Conservation (phyloP, 2,113 vertebrate species). For the Puntigrus tetrazona region DNA sequence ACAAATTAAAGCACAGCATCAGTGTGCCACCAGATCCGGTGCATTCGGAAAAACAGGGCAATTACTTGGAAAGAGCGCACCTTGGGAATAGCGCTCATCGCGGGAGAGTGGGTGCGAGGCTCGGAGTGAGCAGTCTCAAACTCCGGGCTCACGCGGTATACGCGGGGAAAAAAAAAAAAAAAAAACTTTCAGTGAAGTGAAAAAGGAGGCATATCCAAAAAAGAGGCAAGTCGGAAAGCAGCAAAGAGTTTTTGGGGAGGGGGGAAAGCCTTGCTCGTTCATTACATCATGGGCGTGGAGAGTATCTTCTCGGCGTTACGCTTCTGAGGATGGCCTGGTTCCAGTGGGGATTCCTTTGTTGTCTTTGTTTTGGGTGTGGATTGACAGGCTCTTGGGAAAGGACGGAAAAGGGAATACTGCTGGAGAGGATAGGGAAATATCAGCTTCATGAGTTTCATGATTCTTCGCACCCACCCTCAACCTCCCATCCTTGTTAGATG, state of each 20-base stretch:
- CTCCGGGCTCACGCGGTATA: constrained; percentile 53
- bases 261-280: constrained; percentile 62
- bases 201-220: constrained; percentile 51
- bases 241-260: constrained; percentile 22
- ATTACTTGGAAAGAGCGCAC: constrained; percentile 68
- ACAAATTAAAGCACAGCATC: constrained; percentile 67
- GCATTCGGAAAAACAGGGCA: constrained; percentile 67
- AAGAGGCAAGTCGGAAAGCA: constrained; percentile 41
- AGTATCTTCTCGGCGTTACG: constrained; percentile 35
- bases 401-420: constrained; percentile 29
- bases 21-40: constrained; percentile 56
- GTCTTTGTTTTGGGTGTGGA: constrained; percentile 66
- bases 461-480: constrained; percentile 25
- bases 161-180: too few relatives aligned
- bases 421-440: constrained; percentile 39
- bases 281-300: constrained; percentile 66
- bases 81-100: constrained; percentile 63
- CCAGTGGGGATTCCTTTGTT: constrained; percentile 69
- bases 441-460: constrained; percentile 41
- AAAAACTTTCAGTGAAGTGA: constrained; percentile 56
- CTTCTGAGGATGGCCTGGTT: constrained; percentile 58
- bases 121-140: constrained; percentile 37
- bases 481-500: constrained; percentile 18
- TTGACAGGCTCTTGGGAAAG: constrained; percentile 57
- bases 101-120: constrained; percentile 60